Evolutionary conservation across 2,888 invertebrate species (phyloP).

Genomic region (Drosophila algonquin): DNA sequence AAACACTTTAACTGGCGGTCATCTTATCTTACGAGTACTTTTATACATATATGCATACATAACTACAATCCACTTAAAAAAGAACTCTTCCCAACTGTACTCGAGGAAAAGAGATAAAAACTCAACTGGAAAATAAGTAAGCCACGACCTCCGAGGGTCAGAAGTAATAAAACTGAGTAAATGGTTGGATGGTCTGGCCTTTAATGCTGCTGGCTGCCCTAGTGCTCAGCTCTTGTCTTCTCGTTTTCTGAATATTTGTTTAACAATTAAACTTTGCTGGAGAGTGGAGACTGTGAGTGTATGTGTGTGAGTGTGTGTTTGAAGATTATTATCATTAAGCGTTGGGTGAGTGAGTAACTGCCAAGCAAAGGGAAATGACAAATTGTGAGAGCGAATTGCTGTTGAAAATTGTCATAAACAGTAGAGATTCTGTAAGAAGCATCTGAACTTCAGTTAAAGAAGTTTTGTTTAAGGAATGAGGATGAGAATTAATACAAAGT

Average conservation of each 20-base stretch:
- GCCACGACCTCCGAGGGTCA: slow-evolving; percentile 35
- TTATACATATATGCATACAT: slow-evolving; percentile 1
- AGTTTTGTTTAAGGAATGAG: too few species aligned
- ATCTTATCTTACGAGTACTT: slow-evolving; percentile 26
- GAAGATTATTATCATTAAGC: slow-evolving; percentile 54
- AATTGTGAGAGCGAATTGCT: slow-evolving; percentile 54
- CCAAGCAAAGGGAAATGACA: slow-evolving; percentile 60
- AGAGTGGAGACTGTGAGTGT: slow-evolving; percentile 13
- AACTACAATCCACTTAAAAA: not conserved
- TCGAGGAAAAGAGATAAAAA: slow-evolving; percentile 30
- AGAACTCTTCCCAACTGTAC: slow-evolving; percentile 23
- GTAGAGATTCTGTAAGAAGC: not conserved
- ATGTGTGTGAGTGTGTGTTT: slow-evolving; percentile 16
- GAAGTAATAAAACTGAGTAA: slow-evolving; percentile 45
- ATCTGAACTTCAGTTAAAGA: not conserved
- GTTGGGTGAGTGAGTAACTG: slow-evolving; percentile 53
- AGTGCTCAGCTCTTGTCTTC: not conserved
- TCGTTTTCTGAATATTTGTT: slow-evolving; percentile 57
- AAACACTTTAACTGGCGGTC: slow-evolving; percentile 35
- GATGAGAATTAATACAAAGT: too few species aligned
- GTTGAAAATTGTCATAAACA: slow-evolving; percentile 15
- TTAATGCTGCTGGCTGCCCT: slow-evolving; percentile 24
- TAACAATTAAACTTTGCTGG: slow-evolving; percentile 65
- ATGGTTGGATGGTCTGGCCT: slow-evolving; percentile 31
- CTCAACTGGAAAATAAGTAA: slow-evolving; percentile 23